Base-by-base conservation (phyloP, 2,113 vertebrate species). In the Epinephelus lanceolatus region DNA sequence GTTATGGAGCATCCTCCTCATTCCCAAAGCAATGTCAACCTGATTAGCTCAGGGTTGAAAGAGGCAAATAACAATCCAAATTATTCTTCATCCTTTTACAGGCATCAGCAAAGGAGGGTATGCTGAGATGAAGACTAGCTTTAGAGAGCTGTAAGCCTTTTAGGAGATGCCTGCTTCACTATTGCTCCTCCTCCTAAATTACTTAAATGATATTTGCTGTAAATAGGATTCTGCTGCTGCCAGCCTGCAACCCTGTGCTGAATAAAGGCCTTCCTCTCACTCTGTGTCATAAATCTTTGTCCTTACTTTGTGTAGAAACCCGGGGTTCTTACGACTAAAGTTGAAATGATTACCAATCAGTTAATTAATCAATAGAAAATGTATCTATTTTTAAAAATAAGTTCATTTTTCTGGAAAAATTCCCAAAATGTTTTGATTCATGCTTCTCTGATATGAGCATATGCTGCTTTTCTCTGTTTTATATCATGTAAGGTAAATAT, bases 31-130 rank as follows among this genome's bases (percentile, higher is more conserved):
- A 95, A 95, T 92, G 94, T 95, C 95, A 96, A 95, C 92, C 89
- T 94, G 93, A 95, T 96, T 94, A 95, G 87, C 88, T 91, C 77
- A 88, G 91, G 91, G 91, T 81, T 92, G 86, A 94, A 93, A 90
- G 94, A 93, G 89, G 91, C 85, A 94, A 94, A 93, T 91, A 93
- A 94, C 84, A 91, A 93, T 91, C 89, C 91, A 92, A 92, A 95
- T 94, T 84, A 95, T 93, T 94, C 90, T 81, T 96, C 90, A 96
- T 95, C 94, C 94, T 94, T 94, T 96, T 96, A 96, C 11, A 63
- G 89, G 88, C 87, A 86, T 91, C 82, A 90, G 92, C 9, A 71
- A 82, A 88, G 78, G 74, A 47, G 27, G 74, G 85, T 30, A 89
- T 49, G 53, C 83, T 59, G 86, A 83, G 87, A 94, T 84, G 92